phyloP scores from a whole-genome alignment of 2,113 vertebrate genomes.

The Forbesichthys papilliferus region DNA sequence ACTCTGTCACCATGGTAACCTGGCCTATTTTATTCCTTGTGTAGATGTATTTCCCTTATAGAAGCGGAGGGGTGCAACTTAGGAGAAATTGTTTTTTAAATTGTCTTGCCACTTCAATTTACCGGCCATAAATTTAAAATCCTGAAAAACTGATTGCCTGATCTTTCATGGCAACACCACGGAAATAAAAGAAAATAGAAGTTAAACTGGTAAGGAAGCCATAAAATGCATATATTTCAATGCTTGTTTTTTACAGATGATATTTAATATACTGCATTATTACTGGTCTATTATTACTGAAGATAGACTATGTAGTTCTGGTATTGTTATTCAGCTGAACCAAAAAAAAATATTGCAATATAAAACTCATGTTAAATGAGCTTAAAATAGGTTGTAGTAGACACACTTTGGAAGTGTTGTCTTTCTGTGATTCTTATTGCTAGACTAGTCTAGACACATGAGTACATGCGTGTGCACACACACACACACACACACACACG shows the following conservation, averaged over 20 bases:
- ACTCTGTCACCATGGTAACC: slow-evolving; percentile 70
- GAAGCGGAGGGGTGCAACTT: slow-evolving; percentile 61
- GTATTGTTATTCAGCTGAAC: neutral
- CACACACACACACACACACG: neutral
- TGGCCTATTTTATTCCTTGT: slow-evolving; percentile 50
- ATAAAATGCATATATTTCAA: slow-evolving; percentile 3
- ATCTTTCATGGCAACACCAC: slow-evolving; percentile 45
- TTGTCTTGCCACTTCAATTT: slow-evolving; percentile 76
- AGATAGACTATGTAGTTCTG: neutral
- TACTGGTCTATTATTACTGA: no score
- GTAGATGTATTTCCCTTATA: slow-evolving; percentile 63
- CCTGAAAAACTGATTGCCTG: slow-evolving; percentile 54
- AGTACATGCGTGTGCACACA: neutral
- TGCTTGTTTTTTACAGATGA: slow-evolving; percentile 12
- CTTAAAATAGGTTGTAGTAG: no score
- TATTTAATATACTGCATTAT: no score
- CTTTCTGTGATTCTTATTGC: no score
- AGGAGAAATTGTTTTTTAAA: slow-evolving; percentile 76
- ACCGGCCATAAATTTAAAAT: slow-evolving; percentile 64
- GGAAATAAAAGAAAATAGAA: slow-evolving; percentile 51
- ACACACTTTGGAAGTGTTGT: no score
- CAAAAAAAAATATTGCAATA: neutral
- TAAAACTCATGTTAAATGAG: neutral
- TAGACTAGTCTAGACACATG: neutral
- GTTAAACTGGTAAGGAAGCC: slow-evolving; percentile 27